Conservation (phyloP, 1,140 invertebrate species). For the Pogonomyrmex barbatus region DNA sequence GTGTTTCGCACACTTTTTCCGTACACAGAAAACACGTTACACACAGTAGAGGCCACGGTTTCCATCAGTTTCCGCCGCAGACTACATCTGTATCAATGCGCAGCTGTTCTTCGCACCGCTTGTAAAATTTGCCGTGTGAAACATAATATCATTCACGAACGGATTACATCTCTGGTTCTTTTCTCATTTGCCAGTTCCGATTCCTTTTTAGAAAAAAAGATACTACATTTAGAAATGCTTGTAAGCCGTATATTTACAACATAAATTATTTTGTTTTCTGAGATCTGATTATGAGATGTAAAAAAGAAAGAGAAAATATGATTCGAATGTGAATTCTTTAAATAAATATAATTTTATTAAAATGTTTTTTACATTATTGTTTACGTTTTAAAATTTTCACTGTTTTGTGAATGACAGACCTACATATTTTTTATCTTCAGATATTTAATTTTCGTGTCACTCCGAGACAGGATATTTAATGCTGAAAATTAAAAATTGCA, state of each 20-base stretch:
- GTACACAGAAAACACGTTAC: neutral
- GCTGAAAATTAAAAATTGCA: neutral
- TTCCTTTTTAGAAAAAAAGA: neutral
- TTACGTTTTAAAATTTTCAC: neutral
- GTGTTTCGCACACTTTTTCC: conserved; percentile 24
- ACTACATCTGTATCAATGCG: conserved; percentile 1
- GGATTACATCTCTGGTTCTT: conserved; percentile 26
- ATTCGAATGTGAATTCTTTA: neutral
- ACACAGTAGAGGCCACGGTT: neutral
- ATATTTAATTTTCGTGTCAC: neutral
- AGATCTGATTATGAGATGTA: no score
- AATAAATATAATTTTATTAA: neutral
- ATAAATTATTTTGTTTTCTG: neutral
- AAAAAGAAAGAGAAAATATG: neutral
- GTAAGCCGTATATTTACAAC: neutral
- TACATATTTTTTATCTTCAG: neutral
- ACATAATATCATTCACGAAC: conserved; percentile 11
- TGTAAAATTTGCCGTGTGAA: conserved; percentile 9
- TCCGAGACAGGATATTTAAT: neutral
- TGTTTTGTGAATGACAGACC: neutral
- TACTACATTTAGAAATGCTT: neutral
- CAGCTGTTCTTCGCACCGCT: neutral
- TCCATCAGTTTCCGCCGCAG: conserved; percentile 6
- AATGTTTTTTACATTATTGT: neutral
- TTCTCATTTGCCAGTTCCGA: neutral